Percentiles rank a stretch among this genome's conserved stretches.
Conservation (phyloP, 2,888 invertebrate genomes). For the Xanthorhoe spadicearia region DNA sequence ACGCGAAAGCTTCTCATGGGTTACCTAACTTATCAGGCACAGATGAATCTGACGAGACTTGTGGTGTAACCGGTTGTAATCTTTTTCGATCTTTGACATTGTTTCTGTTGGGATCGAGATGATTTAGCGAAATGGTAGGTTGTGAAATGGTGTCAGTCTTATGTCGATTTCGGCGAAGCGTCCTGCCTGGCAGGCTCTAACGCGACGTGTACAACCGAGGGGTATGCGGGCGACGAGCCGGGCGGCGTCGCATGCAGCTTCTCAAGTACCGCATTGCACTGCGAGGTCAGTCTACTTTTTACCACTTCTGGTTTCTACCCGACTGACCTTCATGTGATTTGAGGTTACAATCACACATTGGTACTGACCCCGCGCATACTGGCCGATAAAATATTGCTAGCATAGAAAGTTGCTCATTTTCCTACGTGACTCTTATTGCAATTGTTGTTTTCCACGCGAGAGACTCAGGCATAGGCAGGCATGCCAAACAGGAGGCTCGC, state of each 20-base stretch:
- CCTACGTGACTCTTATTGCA: conserved; percentile 68
- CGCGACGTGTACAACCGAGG: neutral
- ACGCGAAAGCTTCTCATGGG: conserved; percentile 53
- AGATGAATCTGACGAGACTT: conserved; percentile 40
- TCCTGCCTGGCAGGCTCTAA: conserved; percentile 4
- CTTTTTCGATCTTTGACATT: conserved; percentile 42
- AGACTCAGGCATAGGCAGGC: conserved; percentile 38
- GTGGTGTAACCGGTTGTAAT: conserved; percentile 42
- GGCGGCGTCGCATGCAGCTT: conserved; percentile 32
- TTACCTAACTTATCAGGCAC: conserved; percentile 49
- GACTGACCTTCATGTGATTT: conserved; percentile 72
- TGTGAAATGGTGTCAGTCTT: conserved; percentile 36
- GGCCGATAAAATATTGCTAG: conserved; percentile 58
- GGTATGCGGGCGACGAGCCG: neutral
- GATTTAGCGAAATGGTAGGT: conserved; percentile 32
- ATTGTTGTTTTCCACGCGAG: conserved; percentile 57
- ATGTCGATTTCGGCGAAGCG: conserved; percentile 23
- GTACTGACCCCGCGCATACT: conserved; percentile 54
- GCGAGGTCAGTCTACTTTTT: conserved; percentile 73
- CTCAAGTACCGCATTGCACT: conserved; percentile 60
- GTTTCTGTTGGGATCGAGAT: conserved; percentile 37
- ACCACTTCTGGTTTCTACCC: conserved; percentile 73
- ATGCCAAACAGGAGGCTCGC: conserved; percentile 46
- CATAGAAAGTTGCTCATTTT: conserved; percentile 77
- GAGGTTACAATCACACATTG: conserved; percentile 74